Conservation (phyloP, 2,797 vertebrate species). For the Scolopax bukidnonensis region DNA sequence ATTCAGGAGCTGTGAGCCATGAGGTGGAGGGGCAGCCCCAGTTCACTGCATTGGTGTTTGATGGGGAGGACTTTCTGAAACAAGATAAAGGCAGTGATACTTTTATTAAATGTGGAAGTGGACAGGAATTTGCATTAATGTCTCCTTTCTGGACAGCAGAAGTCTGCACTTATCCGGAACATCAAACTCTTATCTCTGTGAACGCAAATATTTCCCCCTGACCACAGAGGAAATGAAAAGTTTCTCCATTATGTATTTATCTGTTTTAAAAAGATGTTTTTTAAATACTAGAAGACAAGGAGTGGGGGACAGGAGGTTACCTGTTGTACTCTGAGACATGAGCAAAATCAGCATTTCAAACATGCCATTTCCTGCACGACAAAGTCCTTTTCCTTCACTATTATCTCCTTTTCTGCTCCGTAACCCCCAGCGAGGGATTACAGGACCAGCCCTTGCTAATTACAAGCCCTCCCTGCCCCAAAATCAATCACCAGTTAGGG, state of each 20-base stretch:
- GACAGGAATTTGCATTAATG: background rate
- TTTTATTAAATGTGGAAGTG: background rate
- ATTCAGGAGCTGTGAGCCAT: background rate
- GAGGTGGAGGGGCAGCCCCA: background rate
- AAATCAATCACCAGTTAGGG: background rate
- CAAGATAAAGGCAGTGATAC: background rate
- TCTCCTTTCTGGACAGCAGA: background rate
- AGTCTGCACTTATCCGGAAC: background rate
- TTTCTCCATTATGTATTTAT: background rate
- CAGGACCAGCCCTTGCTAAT: background rate
- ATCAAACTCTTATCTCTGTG: conserved; percentile 19
- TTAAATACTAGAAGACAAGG: background rate
- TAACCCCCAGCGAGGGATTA: background rate
- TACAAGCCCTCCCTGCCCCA: background rate
- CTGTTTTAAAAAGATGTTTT: background rate
- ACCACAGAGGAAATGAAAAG: conserved; percentile 37
- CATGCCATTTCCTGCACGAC: background rate
- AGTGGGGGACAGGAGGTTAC: background rate
- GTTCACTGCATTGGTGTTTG: background rate
- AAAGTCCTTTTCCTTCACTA: background rate
- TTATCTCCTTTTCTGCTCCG: background rate
- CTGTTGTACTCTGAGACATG: background rate
- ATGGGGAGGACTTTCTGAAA: background rate
- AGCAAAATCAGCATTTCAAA: background rate
- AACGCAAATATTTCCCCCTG: background rate